Base-by-base conservation (phyloP, 2,888 invertebrate genomes). In the Hydroisotoma schaefferi region DNA sequence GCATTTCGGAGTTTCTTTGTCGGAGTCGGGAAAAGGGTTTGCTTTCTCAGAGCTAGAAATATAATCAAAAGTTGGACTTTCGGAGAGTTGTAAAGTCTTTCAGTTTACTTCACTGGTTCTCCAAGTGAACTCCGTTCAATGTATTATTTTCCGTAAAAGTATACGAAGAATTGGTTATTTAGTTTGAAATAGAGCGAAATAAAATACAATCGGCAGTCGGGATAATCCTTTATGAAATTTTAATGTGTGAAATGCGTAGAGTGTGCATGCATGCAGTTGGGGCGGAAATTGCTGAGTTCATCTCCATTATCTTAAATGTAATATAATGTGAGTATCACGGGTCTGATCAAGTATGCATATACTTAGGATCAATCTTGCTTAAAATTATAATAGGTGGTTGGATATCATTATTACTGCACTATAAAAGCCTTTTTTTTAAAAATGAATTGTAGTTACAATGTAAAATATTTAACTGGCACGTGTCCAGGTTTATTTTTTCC, bases 171-270 rank as follows among this genome's bases (percentile, higher is more conserved):
- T 15, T 20, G 5, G 40, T 40, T 18, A n/a, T n/a, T n/a, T n/a
- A n/a, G n/a, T n/a, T n/a, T n/a, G n/a, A n/a, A n/a, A n/a, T 18
- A 40, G 40, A 20, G n/a, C 40, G 3, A 15, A 33, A 33, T 40
- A 40, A 40, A 20, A 8, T 15, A 4, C 40, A n/a, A 10, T 40
- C 46, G 18, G 33, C 10, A 12, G 26, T 22, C 46, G 25, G 46
- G 4, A 5, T 27, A 10, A 49, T 49, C 28, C 28, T 49, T 20
- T 33, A 52, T 52, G 29, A 52, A 33, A 52, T 4, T 52, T 33
- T 33, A 33, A 52, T 33, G 52, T 37, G 37, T 52, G 52, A 52
- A 52, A 52, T 52, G 33, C 29, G 33, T 12, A 29, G 52, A 52
- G 52, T 52, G 52, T 52, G 52, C 12, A 6, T 33, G 28, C 6